Evolutionary conservation across 2,113 vertebrate species (phyloP).

Genomic region (Atlantisia rogersi): DNA sequence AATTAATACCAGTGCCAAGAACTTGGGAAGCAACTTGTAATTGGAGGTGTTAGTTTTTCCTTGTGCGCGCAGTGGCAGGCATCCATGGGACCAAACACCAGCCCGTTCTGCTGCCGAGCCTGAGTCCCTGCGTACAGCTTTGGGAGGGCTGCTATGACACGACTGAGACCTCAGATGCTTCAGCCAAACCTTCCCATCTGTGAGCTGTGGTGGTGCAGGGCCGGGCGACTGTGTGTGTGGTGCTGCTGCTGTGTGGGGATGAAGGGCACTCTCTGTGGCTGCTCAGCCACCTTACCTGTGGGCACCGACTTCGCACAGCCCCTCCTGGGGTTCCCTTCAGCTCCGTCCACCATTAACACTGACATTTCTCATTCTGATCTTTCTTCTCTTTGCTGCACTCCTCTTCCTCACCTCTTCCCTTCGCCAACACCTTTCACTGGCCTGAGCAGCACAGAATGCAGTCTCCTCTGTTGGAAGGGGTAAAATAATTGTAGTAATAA

Average conservation of each 20-base stretch:
- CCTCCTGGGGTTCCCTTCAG: background rate
- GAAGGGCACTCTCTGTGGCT: no score
- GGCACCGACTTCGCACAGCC: background rate
- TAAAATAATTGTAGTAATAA: background rate
- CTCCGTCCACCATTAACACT: background rate
- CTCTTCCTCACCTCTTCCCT: background rate
- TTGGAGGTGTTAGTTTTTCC: background rate
- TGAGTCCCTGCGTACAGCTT: background rate
- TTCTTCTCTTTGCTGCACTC: background rate
- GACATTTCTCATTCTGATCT: background rate
- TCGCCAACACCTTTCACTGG: background rate
- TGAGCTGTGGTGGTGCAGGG: background rate
- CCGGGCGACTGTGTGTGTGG: background rate
- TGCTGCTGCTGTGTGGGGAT: no score
- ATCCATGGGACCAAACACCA: background rate
- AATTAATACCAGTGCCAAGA: slow-evolving; percentile 9
- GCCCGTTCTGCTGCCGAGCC: background rate
- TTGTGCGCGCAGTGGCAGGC: background rate
- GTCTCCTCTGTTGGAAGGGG: background rate
- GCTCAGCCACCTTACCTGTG: background rate
- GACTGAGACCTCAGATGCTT: background rate
- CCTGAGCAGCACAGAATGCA: background rate
- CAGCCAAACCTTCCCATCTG: background rate
- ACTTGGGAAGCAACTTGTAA: background rate
- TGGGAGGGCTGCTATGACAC: fast-evolving